These are phyloP conservation scores for Oncorhynchus masou DNA, from an alignment of 2,113 vertebrate species.

Conservation along the genomic window DNA sequence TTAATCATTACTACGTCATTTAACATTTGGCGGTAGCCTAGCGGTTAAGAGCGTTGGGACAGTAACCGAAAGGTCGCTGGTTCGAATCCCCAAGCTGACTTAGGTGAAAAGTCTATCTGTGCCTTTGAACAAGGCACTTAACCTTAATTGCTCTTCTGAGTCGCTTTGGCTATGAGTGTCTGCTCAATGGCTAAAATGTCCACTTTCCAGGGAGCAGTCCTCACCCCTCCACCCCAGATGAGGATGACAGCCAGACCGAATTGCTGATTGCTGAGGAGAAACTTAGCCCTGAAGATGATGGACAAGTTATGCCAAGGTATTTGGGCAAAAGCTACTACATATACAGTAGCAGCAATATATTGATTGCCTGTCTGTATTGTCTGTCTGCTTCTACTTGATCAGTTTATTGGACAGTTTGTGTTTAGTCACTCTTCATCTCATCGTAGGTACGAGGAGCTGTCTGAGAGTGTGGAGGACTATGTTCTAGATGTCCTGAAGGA, in stretches of 20 bases:
- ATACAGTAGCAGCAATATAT: background rate
- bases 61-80: too few species aligned
- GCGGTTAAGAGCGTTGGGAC: too few species aligned
- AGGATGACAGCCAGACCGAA: slow-evolving; percentile 95
- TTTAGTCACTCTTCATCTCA: background rate
- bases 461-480: slow-evolving; percentile 96
- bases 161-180: too few species aligned
- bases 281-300: slow-evolving; percentile 93
- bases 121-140: too few species aligned
- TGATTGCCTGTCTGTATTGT: too few species aligned
- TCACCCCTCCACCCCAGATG: slow-evolving; percentile 91
- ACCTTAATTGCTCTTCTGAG: too few species aligned
- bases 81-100: too few species aligned
- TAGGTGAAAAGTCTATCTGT: too few species aligned
- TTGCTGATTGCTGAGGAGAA: slow-evolving; percentile 96
- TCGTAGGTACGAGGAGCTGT: slow-evolving; percentile 89
- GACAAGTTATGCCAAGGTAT: slow-evolving; percentile 93
- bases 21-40: background rate
- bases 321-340: background rate
- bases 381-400: too few species aligned
- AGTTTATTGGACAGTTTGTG: background rate
- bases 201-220: slow-evolving; percentile 86
- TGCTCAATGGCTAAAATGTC: too few species aligned
- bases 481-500: slow-evolving; percentile 93
- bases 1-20: background rate